phyloP scores from a whole-genome alignment of 1,140 invertebrate genomes.

The Halesus radiatus region DNA sequence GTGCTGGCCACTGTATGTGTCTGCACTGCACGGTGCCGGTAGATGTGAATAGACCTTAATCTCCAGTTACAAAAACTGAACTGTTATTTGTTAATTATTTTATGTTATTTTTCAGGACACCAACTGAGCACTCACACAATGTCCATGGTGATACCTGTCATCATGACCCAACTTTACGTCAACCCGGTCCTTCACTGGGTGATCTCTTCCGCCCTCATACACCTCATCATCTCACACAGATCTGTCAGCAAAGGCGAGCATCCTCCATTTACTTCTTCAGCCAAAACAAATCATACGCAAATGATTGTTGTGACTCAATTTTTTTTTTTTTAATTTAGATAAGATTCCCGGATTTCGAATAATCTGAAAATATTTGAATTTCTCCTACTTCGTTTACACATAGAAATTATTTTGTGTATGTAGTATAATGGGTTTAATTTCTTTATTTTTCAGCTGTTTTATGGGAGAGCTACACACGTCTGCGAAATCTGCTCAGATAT shows the following conservation, averaged over 20 bases:
- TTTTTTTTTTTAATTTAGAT: no score
- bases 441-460: slow-evolving; percentile 62
- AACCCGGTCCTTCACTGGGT: slow-evolving; percentile 81
- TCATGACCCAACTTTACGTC: slow-evolving; percentile 80
- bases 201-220: slow-evolving; percentile 73
- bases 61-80: no score
- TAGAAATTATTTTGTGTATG: not conserved
- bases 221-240: slow-evolving; percentile 62
- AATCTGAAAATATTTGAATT: no score
- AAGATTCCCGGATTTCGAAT: no score
- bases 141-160: slow-evolving; percentile 75
- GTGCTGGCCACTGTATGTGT: no score
- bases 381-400: slow-evolving; percentile 28
- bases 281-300: no score
- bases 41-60: no score
- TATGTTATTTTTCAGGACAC: slow-evolving; percentile 76
- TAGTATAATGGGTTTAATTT: not conserved
- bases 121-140: slow-evolving; percentile 75
- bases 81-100: no score
- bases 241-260: slow-evolving; percentile 26
- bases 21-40: no score
- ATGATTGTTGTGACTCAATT: no score
- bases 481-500: slow-evolving; percentile 70
- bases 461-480: slow-evolving; percentile 63
- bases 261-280: no score